These are phyloP conservation scores for Trichacis sp. DNA, from an alignment of 2,888 invertebrate genomes.

Conservation along the genomic window DNA sequence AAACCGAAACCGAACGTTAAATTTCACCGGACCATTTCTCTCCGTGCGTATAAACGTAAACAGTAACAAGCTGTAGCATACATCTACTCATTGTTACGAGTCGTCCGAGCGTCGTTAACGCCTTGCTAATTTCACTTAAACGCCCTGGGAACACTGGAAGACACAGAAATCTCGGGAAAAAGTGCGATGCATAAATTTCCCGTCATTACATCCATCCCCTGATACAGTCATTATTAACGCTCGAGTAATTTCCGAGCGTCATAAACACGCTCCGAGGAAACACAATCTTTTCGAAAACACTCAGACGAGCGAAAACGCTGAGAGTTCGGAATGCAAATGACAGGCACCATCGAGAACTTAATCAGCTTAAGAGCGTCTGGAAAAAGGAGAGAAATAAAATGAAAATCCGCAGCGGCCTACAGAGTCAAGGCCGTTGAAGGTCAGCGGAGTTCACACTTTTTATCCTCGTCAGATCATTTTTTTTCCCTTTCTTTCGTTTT, in stretches of 20 bases:
- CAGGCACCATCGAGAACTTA: not conserved
- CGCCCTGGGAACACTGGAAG: not conserved
- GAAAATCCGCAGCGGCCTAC: conserved; percentile 44
- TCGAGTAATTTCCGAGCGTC: not conserved
- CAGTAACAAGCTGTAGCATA: no score
- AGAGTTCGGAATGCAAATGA: not conserved
- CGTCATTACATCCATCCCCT: not conserved
- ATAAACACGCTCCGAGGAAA: not conserved
- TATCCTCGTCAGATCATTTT: conserved; percentile 18
- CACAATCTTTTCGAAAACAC: not conserved
- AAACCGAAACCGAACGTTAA: no score
- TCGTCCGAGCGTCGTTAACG: not conserved
- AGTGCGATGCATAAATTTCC: not conserved
- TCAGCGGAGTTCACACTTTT: conserved; percentile 51
- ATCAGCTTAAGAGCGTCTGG: not conserved
- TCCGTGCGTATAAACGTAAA: not conserved
- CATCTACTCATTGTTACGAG: not conserved
- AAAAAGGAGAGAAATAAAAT: conserved; percentile 35
- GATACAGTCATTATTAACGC: not conserved
- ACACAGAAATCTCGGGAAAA: not conserved
- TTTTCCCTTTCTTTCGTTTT: conserved; percentile 28
- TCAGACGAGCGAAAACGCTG: not conserved
- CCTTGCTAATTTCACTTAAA: not conserved
- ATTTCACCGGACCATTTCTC: not conserved
- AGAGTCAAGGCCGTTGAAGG: conserved; percentile 57